Base-by-base conservation (phyloP, 2,113 vertebrate genomes). In the Crypturellus undulatus region DNA sequence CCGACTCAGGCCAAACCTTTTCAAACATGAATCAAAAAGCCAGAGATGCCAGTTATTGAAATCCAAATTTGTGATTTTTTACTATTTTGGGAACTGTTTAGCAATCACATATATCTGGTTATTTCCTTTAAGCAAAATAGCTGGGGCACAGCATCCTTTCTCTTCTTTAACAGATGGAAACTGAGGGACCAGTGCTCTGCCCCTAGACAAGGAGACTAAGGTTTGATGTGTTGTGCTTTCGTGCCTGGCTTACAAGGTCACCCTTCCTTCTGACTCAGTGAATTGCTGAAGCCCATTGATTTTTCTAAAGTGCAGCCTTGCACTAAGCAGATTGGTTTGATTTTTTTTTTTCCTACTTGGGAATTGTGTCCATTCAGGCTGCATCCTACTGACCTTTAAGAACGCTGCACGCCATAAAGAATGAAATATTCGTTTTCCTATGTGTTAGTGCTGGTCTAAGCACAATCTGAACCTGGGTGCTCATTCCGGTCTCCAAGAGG, bases 221-320 rank as follows among this genome's bases (percentile, higher is more conserved):
- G 59, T 30, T 80, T 56, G 60, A 84, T 0, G 0, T 20, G 32
- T 32, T 86, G 28, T 12, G 28, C 34, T 92, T 88, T 88, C 14
- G 20, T n/a, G 58, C 64, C 42, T 68, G 60, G 13, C 32, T 78
- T 47, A 84, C 79, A 92, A 94, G 79, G 84, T 94, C 84, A 88
- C 28, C 12, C 15, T 88, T 92, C 68, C 47, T 88, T 88, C 79
- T 78, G n/a, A 78, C 19, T 94, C 60, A 83, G 81, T 83, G 79
- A 85, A 85, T 82, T 83, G 82, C 84, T 92, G 38, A 10, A 83
- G 17, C 14, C 0, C 4, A 94, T 68, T 71, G 85, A 94, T 91
- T 96, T 94, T 92, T 95, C 42, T 83, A 11, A 94, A 92, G 87
- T 42, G 76, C 76, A 95, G 47, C 28, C 56, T 90, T 79, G 59